Evolutionary conservation across 2,888 invertebrate species (phyloP), one percentile per base, ranked within the genome.

Genomic region (Pachliopta kotzebuea): DNA sequence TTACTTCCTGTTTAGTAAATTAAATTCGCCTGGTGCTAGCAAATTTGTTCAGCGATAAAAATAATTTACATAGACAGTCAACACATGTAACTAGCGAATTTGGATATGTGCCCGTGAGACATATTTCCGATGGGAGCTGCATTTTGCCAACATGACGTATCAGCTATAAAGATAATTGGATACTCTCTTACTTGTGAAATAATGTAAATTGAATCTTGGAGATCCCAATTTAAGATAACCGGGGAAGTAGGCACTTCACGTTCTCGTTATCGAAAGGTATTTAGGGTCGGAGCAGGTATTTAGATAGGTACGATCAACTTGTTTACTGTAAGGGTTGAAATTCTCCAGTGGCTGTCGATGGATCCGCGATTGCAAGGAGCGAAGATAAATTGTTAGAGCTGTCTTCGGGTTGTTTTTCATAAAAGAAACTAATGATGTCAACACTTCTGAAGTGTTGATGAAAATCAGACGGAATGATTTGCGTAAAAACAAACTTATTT

Each of bases 91-190:
- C 53, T 58, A 21, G 20, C 1, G 17, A 69, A 68, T 67, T 60
- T 64, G 64, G 60, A 69, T n/a, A 37, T 53, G 69, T 71, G 73
- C 71, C 69, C 73, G 68, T 63, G 56, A 71, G 72, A 75, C 76
- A 73, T 70, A 72, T 74, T 75, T 75, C 72, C 72, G 23, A 67
- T 63, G 68, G 72, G 66, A 71, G 65, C 62, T 67, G 67, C 63
- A 66, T 72, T 68, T 70, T 72, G 75, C 74, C 73, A 75, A 68
- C 71, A 68, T 68, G 68, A 71, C 68, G 69, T 71, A 67, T 52
- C 26, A 60, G 67, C 70, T 69, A 72, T 76, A 69, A 74, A 75
- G 42, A 70, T 73, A 75, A 76, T 73, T 31, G 37, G n/a, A 21
- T 20, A 18, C 20, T 14, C 23, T 54, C 14, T 55, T 57, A 11